A percentile compares a stretch with the other conserved stretches of the same genome.
These are phyloP conservation scores for Drosophila testacea DNA, from an alignment of 2,888 invertebrate species.

Conservation along the genomic window DNA sequence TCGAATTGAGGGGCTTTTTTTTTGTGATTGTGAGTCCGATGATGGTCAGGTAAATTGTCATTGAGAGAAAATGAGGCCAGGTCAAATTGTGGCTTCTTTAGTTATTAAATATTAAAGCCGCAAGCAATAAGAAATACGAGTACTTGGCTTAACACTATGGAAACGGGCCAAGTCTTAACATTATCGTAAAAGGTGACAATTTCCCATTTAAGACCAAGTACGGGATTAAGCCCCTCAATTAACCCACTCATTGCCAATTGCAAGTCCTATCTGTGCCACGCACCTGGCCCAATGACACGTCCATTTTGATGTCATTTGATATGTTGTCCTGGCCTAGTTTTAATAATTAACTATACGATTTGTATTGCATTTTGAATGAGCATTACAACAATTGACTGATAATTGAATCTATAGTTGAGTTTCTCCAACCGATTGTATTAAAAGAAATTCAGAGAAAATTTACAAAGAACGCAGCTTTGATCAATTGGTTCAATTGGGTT, in stretches of 20 bases:
- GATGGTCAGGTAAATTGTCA: conserved; percentile 1
- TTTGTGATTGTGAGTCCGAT: conserved; percentile 3
- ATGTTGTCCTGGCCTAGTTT: conserved; percentile 28
- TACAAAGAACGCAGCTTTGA: no score
- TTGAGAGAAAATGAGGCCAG: conserved; percentile 35
- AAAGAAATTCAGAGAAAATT: no score
- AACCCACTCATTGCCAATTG: not conserved
- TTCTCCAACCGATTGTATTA: no score
- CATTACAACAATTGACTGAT: no score
- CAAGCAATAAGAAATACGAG: not conserved
- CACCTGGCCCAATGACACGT: conserved; percentile 9
- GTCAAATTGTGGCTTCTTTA: conserved; percentile 20
- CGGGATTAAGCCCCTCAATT: not conserved
- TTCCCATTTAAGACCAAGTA: conserved; percentile 4
- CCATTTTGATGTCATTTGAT: not conserved
- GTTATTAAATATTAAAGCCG: conserved; percentile 42
- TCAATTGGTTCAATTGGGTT: no score
- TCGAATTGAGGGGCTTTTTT: conserved; percentile 8
- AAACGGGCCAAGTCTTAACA: conserved; percentile 11
- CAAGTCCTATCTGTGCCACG: conserved; percentile 1
- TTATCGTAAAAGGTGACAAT: conserved; percentile 18
- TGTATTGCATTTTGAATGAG: not conserved
- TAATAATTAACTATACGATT: conserved; percentile 2
- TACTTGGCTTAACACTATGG: conserved; percentile 24
- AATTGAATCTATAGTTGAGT: no score